These are phyloP conservation scores for Hiodon tergisus DNA, from an alignment of 2,113 vertebrate genomes.

Conservation along the genomic window DNA sequence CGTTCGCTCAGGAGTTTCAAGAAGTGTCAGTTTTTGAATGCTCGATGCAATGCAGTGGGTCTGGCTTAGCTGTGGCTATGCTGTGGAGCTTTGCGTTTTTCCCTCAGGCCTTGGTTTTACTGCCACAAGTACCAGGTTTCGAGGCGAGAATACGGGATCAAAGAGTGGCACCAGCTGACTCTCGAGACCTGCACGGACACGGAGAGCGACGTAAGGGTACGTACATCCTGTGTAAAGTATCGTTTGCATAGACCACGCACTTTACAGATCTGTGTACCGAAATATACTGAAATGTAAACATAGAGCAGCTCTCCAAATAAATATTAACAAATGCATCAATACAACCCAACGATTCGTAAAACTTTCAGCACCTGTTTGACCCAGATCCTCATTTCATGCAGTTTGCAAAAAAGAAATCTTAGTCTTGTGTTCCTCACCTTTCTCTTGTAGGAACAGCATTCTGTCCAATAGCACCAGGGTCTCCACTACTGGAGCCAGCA, in stretches of 20 bases:
- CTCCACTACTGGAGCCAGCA: conserved; percentile 82
- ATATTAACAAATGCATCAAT: neutral
- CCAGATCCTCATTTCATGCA: neutral
- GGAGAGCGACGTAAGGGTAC: neutral
- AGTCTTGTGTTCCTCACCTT: conserved; percentile 56
- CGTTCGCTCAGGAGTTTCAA: neutral
- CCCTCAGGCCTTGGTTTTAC: conserved; percentile 39
- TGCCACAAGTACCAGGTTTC: conserved; percentile 85
- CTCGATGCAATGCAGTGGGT: neutral
- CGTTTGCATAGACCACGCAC: neutral
- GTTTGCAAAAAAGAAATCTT: neutral
- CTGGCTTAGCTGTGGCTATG: neutral
- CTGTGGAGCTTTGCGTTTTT: neutral
- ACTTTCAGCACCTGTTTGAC: neutral
- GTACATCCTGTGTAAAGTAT: no score
- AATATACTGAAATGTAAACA: neutral
- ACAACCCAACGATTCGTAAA: no score
- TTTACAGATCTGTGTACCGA: neutral
- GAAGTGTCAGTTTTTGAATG: neutral
- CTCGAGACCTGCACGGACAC: conserved; percentile 63
- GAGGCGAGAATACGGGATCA: conserved; percentile 74
- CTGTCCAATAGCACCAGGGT: conserved; percentile 84
- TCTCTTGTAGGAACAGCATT: conserved; percentile 83
- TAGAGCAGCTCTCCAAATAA: neutral
- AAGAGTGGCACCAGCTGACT: conserved; percentile 82